Evolutionary conservation across 2,113 vertebrate genomes (phyloP).

Genomic region (Triplophysa rosa): DNA sequence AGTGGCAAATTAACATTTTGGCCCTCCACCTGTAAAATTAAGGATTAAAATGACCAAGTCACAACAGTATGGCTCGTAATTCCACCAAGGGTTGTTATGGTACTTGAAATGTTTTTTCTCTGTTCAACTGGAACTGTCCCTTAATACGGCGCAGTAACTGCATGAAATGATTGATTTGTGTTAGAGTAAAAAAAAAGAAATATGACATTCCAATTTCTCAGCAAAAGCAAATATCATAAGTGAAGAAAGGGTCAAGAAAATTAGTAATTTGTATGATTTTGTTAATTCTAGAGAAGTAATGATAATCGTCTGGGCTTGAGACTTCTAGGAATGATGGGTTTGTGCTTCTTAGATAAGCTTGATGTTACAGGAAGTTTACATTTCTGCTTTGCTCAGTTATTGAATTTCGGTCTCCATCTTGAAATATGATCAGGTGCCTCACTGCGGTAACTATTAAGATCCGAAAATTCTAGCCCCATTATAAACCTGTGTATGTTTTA

Average conservation of each 20-base stretch:
- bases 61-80: too few species aligned
- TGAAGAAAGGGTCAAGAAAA: background rate
- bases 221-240: background rate
- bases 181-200: background rate
- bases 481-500: background rate
- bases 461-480: background rate
- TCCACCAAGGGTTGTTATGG: too few species aligned
- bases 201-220: background rate
- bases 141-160: too few species aligned
- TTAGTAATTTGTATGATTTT: background rate
- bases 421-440: slow-evolving; percentile 5
- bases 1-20: too few species aligned
- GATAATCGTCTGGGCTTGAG: background rate
- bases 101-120: too few species aligned
- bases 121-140: too few species aligned
- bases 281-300: slow-evolving; percentile 7
- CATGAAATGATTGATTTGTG: too few species aligned
- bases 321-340: slow-evolving; percentile 5
- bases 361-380: background rate
- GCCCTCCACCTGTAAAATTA: too few species aligned
- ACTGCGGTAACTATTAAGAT: background rate
- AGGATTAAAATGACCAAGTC: too few species aligned
- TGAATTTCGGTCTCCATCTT: background rate
- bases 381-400: background rate
- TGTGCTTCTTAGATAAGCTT: slow-evolving; percentile 14